Conservation (phyloP, 2,888 invertebrate species). For the Orthosia incerta region DNA sequence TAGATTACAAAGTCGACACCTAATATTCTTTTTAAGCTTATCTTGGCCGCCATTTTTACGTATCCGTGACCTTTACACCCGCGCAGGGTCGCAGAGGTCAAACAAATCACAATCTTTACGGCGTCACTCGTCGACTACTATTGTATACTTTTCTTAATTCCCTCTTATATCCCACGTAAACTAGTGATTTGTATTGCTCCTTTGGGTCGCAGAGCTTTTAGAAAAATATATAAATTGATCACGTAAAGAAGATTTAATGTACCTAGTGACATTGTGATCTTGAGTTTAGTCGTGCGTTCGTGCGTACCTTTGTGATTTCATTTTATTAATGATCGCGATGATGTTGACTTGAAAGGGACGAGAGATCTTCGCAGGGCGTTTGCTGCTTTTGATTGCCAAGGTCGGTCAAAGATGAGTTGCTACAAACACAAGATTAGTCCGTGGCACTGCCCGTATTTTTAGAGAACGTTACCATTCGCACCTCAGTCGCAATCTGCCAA, state of each 20-base stretch:
- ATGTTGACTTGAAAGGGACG: not conserved
- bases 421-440: not conserved
- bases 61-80: constrained; percentile 57
- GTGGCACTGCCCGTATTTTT: too few species aligned
- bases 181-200: constrained; percentile 22
- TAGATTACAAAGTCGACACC: constrained; percentile 36
- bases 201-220: not conserved
- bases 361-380: not conserved
- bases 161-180: constrained; percentile 19
- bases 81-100: constrained; percentile 47
- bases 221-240: constrained; percentile 14
- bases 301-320: not conserved
- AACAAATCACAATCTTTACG: constrained; percentile 46
- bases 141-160: constrained; percentile 11
- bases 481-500: too few species aligned
- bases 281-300: constrained; percentile 9
- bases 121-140: constrained; percentile 20
- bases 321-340: constrained; percentile 25
- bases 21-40: constrained; percentile 32
- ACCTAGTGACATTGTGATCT: constrained; percentile 23
- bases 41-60: constrained; percentile 52
- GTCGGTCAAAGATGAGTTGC: not conserved
- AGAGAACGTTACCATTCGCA: too few species aligned
- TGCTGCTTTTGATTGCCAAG: not conserved
- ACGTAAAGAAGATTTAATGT: constrained; percentile 16